Conservation (phyloP, 2,113 vertebrate genomes). For the Apodemus speciosus region DNA sequence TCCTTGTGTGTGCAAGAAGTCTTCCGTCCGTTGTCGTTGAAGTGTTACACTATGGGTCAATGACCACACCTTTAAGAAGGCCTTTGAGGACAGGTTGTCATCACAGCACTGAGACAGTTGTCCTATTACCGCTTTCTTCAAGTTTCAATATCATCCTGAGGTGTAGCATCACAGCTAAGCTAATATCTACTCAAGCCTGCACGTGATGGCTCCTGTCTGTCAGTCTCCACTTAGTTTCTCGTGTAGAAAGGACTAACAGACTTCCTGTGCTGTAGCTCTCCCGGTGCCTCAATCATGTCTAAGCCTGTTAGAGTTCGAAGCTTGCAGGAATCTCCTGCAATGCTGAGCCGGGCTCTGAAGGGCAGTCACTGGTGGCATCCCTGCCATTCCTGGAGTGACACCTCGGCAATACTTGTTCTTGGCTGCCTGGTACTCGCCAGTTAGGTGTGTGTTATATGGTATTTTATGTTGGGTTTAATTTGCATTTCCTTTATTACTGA, state of each 20-base stretch:
- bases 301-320: neutral
- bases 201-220: conserved; percentile 9
- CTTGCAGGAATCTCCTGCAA: neutral
- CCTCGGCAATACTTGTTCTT: neutral
- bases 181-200: neutral
- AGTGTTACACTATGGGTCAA: neutral
- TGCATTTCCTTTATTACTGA: conserved; percentile 21
- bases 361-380: neutral
- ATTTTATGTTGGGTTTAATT: neutral
- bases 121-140: neutral
- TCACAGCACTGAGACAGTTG: neutral
- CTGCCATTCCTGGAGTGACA: neutral
- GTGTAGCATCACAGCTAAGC: neutral
- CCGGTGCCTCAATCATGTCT: neutral
- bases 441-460: neutral
- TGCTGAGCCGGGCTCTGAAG: neutral
- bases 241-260: neutral
- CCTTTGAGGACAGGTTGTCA: conserved; percentile 8
- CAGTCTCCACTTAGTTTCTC: neutral
- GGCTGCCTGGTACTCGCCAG: neutral
- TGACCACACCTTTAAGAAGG: neutral
- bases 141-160: neutral
- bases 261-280: neutral
- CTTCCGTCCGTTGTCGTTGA: neutral
- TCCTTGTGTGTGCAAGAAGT: neutral